Evolutionary conservation across 2,797 vertebrate species (phyloP).

Genomic region (Vireo griseus): DNA sequence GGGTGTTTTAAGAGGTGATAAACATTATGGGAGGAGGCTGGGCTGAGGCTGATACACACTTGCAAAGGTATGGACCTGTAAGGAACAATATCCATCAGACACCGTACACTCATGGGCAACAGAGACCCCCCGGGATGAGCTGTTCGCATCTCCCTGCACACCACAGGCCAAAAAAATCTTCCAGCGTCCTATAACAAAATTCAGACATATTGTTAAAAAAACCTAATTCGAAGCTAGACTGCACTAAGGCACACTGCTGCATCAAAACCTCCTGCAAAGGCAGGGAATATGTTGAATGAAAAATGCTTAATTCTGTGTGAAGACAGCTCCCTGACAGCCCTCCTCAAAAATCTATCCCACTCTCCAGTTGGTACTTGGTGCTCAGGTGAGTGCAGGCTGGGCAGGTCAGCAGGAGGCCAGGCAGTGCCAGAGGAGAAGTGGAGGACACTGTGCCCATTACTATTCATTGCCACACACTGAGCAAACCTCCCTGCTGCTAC

Average conservation of each 20-base stretch:
- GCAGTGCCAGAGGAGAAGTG: neutral
- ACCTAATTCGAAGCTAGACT: neutral
- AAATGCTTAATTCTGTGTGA: neutral
- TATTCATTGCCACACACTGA: neutral
- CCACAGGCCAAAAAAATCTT: neutral
- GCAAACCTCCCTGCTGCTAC: neutral
- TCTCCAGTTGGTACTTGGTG: rapidly evolving
- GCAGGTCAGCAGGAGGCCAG: neutral
- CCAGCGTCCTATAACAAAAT: neutral
- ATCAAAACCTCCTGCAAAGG: neutral
- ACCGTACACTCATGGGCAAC: rapidly evolving
- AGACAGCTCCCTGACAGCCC: neutral
- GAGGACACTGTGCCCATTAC: neutral
- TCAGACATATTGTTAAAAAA: neutral
- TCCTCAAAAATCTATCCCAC: neutral
- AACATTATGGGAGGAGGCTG: constrained; percentile 1
- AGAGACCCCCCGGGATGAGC: neutral
- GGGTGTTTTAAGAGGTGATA: constrained; percentile 38
- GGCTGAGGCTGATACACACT: neutral
- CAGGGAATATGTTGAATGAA: neutral
- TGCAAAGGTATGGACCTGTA: neutral
- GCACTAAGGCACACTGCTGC: neutral
- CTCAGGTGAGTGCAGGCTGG: neutral
- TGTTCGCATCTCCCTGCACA: neutral
- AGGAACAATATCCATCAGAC: neutral